Evolutionary conservation across 2,888 invertebrate species (phyloP).

Genomic region (Tinea semifulvella): DNA sequence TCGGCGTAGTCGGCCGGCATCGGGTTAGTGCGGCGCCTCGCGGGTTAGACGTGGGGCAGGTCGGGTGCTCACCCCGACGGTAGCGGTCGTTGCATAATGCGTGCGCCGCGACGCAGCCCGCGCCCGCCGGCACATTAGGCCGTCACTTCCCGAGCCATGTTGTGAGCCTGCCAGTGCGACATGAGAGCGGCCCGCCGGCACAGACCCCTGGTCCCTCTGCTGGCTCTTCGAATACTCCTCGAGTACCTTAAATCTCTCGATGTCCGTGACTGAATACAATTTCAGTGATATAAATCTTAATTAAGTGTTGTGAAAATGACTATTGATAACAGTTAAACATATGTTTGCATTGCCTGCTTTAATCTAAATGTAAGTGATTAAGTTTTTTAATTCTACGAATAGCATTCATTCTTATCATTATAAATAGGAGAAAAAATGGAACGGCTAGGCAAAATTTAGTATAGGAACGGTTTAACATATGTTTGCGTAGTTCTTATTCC

Average conservation of each 20-base stretch:
- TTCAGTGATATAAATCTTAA: no score
- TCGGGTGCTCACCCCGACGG: slow-evolving; percentile 34
- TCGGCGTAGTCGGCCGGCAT: slow-evolving; percentile 46
- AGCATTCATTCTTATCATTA: no score
- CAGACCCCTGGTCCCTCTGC: slow-evolving; percentile 34
- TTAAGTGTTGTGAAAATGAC: no score
- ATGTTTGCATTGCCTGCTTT: no score
- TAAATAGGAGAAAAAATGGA: no score
- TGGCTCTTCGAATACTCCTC: slow-evolving; percentile 46
- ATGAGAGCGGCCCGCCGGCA: slow-evolving; percentile 8
- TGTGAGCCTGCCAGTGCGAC: not conserved
- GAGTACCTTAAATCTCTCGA: slow-evolving; percentile 52
- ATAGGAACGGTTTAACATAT: no score
- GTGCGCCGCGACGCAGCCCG: slow-evolving; percentile 36
- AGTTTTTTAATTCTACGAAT: no score
- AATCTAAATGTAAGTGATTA: no score
- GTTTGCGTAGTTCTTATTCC: no score
- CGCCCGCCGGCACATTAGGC: slow-evolving; percentile 25
- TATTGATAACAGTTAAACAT: no score
- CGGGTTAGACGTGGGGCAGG: slow-evolving; percentile 59
- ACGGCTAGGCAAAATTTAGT: no score
- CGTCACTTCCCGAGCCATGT: slow-evolving; percentile 18
- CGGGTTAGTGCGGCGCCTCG: slow-evolving; percentile 54
- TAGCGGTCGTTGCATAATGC: slow-evolving; percentile 46
- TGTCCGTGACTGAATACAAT: slow-evolving; percentile 22